Evolutionary conservation across 2,797 vertebrate species (phyloP).

Genomic region (Spea hammondii): DNA sequence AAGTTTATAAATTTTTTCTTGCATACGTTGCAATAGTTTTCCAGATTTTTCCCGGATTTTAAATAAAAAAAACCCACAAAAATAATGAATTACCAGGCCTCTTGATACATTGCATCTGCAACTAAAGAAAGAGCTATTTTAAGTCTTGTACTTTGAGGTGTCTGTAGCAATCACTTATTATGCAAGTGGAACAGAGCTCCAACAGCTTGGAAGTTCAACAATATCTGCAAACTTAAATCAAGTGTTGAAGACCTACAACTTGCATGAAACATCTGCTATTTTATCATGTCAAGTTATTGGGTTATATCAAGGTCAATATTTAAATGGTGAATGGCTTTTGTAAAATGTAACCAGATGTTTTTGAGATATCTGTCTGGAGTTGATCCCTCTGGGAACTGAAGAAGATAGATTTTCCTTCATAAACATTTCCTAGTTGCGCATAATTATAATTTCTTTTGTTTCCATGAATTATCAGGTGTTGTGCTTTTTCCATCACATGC

Average conservation of each 20-base stretch:
- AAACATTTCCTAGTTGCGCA: conserved; percentile 2
- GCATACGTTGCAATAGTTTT: background rate
- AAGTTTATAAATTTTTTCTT: background rate
- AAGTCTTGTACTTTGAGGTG: background rate
- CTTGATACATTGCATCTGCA: background rate
- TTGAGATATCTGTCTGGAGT: conserved; percentile 3
- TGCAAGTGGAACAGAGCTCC: background rate
- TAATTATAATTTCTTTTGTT: conserved; percentile 20
- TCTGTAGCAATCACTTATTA: background rate
- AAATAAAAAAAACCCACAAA: background rate
- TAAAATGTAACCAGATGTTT: conserved; percentile 6
- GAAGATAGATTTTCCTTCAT: background rate
- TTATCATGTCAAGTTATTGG: background rate
- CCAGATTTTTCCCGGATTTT: background rate
- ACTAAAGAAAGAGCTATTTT: background rate
- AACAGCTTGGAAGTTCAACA: background rate
- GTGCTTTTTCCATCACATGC: background rate
- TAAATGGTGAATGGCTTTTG: background rate
- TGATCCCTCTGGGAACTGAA: background rate
- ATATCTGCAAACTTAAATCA: background rate
- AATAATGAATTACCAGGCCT: background rate
- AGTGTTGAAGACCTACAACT: background rate
- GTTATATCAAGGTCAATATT: conserved; percentile 6
- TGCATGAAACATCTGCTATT: conserved; percentile 1
- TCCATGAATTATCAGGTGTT: conserved; percentile 1